Base-by-base conservation (phyloP, 2,888 invertebrate species). In the Sesia bembeciformis region DNA sequence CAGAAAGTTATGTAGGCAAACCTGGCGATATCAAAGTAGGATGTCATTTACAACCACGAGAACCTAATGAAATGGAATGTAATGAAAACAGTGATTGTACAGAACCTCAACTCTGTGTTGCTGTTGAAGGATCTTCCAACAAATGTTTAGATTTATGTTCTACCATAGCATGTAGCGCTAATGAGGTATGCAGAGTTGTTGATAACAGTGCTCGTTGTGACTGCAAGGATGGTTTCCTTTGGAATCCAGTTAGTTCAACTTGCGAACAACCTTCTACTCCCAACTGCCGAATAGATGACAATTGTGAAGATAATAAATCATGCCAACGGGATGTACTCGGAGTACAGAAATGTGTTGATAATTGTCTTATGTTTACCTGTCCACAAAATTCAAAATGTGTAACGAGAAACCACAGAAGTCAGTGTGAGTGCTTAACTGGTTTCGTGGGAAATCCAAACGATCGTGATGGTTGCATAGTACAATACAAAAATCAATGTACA, bases 391-490 rank as follows among this genome's bases (percentile, higher is more conserved):
- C 97, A 0, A 92, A 94, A 59, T 97, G 97, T 80, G 80, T 94
- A 3, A 93, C 95, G 0, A 91, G 84, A 58, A 90, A 91, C 56
- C 96, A 96, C 68, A 91, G 91, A 67, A 95, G 94, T 50, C 92
- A 93, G 68, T 98, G 98, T 73, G 94, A 95, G 69, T 98, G 98
- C 74, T 84, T 95, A 23, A 84, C 92, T 46, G 97, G 96, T 3
- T 98, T 92, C 77, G 92, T 93, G 6, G 98, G 98, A 43, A 97
- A 98, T 87, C 96, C 97, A 23, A 96, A 96, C 68, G 95, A 97
- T 72, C 92, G 97, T 39, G 93, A 93, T 62, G 97, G 97, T n/a
- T 97, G 97, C 69, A 91, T 92, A 64, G 91, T 92, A 7, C 78
- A 93, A 1, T 90, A 92, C 8, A 93, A 93, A 74, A 93, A 96